These are phyloP conservation scores for Drosophila leonis DNA, from an alignment of 2,888 invertebrate genomes.

Conservation along the genomic window DNA sequence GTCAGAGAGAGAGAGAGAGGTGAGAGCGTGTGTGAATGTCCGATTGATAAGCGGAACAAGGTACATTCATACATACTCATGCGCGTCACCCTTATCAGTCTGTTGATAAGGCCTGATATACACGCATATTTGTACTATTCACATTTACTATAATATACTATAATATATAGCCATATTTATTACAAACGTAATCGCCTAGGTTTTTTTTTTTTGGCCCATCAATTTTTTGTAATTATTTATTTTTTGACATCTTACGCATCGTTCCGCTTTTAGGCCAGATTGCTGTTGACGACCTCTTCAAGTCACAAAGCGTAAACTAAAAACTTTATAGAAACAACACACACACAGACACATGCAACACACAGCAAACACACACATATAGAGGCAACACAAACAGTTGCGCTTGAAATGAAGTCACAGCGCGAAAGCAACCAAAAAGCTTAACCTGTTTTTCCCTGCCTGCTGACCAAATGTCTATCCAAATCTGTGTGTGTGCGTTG, in stretches of 20 bases:
- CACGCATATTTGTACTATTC: slow-evolving; percentile 22
- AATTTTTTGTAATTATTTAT: slow-evolving; percentile 17
- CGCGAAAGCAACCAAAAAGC: slow-evolving; percentile 67
- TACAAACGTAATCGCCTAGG: slow-evolving; percentile 33
- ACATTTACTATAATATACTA: slow-evolving; percentile 6
- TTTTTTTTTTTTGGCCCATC: slow-evolving; percentile 43
- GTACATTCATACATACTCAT: slow-evolving; percentile 5
- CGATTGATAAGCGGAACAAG: slow-evolving; percentile 56
- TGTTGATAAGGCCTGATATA: slow-evolving; percentile 24
- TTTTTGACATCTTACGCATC: slow-evolving; percentile 64
- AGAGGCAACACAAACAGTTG: slow-evolving; percentile 35
- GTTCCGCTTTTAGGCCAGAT: slow-evolving; percentile 62
- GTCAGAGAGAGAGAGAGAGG: not conserved
- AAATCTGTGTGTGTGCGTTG: slow-evolving; percentile 16
- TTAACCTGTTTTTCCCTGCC: slow-evolving; percentile 69
- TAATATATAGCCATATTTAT: slow-evolving; percentile 5
- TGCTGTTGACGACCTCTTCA: slow-evolving; percentile 67
- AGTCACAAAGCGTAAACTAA: slow-evolving; percentile 69
- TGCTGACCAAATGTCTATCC: slow-evolving; percentile 34
- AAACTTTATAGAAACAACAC: slow-evolving; percentile 57
- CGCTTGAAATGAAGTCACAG: slow-evolving; percentile 73
- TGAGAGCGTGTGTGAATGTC: slow-evolving; percentile 17
- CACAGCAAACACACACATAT: slow-evolving; percentile 23
- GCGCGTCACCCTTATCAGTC: slow-evolving; percentile 9
- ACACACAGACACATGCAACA: not conserved